Conservation (phyloP, 2,888 invertebrate genomes). For the Eupithecia abbreviata region DNA sequence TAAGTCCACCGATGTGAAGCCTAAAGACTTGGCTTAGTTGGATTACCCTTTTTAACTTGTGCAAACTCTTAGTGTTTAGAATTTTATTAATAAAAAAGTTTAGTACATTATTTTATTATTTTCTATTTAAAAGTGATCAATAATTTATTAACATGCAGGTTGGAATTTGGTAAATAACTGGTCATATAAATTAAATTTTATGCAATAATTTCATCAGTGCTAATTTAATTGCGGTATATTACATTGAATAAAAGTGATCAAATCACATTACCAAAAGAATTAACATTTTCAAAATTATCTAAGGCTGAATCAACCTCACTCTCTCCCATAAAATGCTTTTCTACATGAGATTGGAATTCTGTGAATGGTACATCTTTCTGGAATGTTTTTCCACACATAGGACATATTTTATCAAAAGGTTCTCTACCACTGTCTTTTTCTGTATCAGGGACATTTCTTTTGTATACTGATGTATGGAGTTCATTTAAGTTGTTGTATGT, state of each 20-base stretch:
- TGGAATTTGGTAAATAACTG: not conserved
- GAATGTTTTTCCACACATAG: slow-evolving; percentile 88
- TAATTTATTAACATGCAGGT: not conserved
- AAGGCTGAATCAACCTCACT: slow-evolving; percentile 79
- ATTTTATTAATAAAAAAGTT: not conserved
- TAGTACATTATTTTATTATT: not conserved
- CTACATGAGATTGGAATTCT: slow-evolving; percentile 89
- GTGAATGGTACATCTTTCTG: slow-evolving; percentile 83
- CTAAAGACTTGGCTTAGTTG: slow-evolving; percentile 86
- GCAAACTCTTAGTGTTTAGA: not conserved
- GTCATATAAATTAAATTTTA: not conserved
- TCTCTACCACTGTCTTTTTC: slow-evolving; percentile 54
- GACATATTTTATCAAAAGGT: slow-evolving; percentile 86
- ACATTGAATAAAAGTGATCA: slow-evolving; percentile 33
- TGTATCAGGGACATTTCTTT: slow-evolving; percentile 57
- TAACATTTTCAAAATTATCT: slow-evolving; percentile 81
- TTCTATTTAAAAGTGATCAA: not conserved
- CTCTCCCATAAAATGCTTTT: slow-evolving; percentile 88
- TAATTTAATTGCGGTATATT: not conserved
- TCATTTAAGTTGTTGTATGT: slow-evolving; percentile 69
- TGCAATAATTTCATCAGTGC: not conserved
- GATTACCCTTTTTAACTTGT: not conserved
- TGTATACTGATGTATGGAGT: slow-evolving; percentile 63
- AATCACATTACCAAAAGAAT: slow-evolving; percentile 71
- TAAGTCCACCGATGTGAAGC: slow-evolving; percentile 88